phyloP scores from a whole-genome alignment of 2,113 vertebrate genomes.

The Cervus canadensis region DNA sequence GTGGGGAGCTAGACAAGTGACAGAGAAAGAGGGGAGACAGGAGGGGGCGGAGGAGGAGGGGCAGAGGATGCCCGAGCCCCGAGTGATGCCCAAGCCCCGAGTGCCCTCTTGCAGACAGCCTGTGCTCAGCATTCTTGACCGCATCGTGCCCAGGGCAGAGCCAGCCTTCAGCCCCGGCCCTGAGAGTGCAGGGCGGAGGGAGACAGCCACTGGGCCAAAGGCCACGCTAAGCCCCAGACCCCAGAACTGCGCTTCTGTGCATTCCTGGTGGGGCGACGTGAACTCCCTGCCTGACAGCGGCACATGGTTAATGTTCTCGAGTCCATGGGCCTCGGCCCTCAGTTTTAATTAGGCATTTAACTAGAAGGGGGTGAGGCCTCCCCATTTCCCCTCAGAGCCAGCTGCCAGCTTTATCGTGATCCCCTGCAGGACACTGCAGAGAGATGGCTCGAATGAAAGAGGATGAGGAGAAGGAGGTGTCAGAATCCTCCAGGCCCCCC shows the following conservation, averaged over 20 bases:
- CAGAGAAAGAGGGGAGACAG: fast-evolving
- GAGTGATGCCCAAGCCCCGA: fast-evolving
- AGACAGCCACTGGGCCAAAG: constrained; percentile 42
- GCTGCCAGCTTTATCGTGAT: not conserved
- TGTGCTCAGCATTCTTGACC: not conserved
- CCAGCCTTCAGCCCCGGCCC: not conserved
- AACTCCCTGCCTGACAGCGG: constrained; percentile 66
- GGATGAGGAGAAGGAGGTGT: not conserved
- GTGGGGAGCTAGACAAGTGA: not conserved
- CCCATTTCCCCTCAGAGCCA: not conserved
- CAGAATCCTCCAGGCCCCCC: fast-evolving
- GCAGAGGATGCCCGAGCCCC: not conserved
- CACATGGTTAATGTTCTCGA: constrained; percentile 68
- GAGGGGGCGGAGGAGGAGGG: too few relatives aligned
- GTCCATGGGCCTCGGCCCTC: constrained; percentile 68
- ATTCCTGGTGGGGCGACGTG: constrained; percentile 50
- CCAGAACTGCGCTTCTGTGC: constrained; percentile 43
- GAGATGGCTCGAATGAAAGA: not conserved
- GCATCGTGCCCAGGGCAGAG: constrained; percentile 3
- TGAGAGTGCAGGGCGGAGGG: not conserved
- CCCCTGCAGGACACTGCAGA: not conserved
- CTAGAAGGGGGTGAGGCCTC: not conserved
- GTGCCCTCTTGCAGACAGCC: not conserved
- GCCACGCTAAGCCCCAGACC: constrained; percentile 47
- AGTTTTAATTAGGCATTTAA: constrained; percentile 72